Base-by-base conservation (phyloP, 2,888 invertebrate genomes). In the Axea sp. region DNA sequence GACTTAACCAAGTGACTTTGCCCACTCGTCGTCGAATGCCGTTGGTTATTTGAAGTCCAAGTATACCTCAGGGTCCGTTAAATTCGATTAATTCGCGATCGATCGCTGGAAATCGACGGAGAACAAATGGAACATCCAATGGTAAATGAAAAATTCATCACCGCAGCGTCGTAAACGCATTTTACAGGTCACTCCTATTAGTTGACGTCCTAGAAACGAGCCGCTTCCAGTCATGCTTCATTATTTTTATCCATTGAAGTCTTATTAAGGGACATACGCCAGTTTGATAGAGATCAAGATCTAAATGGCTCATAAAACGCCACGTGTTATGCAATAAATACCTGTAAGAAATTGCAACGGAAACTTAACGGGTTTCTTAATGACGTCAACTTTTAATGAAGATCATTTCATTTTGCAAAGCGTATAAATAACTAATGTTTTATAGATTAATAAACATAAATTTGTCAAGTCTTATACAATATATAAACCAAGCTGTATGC, bases 1-100 rank as follows among this genome's bases (percentile, higher is more conserved):
- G 78, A 75, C 68, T 80, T 67, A 77, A 73, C 76, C 76, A 17
- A 60, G 60, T 39, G 76, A 43, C 77, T 78, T 71, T 39, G 67
- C 76, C 43, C 51, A 67, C 12, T 30, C 59, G 74, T 76, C 59
- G 74, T 68, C 69, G 69, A 76, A 76, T 76, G 75, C 74, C 73
- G 73, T 57, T 73, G 67, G 80, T 79, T 81, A 75, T 80, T 77
- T 76, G 77, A 78, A 80, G 64, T 72, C 68, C 41, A 64, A 53
- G 57, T 69, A 53, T 55, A 31, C 55, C 45, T 28, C 22, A 55
- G 49, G 60, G 39, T 28, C 28, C 62, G 57, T 14, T 41, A 72
- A 69, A 77, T 69, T 78, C 72, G 74, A 78, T 76, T 77, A 75
- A 76, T 75, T 74, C 65, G 35, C n/a, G 43, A 31, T 31, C 30